Evolutionary conservation across 2,113 vertebrate species (phyloP).

Genomic region (Camelus dromedarius): DNA sequence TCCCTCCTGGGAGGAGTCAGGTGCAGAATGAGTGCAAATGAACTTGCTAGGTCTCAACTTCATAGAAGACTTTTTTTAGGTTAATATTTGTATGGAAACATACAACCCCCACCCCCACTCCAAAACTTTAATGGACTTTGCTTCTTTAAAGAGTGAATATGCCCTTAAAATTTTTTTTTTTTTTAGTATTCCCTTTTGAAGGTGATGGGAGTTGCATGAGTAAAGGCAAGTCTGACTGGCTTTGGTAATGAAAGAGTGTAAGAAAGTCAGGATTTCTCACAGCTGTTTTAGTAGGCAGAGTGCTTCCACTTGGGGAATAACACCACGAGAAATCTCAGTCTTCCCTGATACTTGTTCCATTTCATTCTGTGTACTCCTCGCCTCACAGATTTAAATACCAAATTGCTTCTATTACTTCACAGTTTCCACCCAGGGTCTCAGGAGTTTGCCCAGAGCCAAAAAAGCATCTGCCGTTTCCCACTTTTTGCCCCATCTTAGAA

Average conservation of each 20-base stretch:
- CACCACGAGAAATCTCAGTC: conserved; percentile 63
- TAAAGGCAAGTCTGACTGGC: conserved; percentile 46
- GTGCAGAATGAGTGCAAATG: background rate
- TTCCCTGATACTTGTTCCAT: conserved; percentile 65
- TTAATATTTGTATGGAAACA: conserved; percentile 52
- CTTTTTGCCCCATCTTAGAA: conserved; percentile 52
- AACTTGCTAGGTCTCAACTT: background rate
- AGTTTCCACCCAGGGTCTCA: conserved; percentile 67
- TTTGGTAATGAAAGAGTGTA: conserved; percentile 51
- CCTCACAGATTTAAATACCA: conserved; percentile 61
- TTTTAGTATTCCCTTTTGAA: conserved; percentile 25
- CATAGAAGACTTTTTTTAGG: background rate
- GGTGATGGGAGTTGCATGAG: conserved; percentile 39
- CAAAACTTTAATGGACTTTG: background rate
- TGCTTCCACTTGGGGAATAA: conserved; percentile 57
- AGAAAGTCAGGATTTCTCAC: conserved; percentile 53
- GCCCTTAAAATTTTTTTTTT: background rate
- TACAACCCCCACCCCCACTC: background rate
- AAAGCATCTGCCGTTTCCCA: conserved; percentile 18
- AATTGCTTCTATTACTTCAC: conserved; percentile 71
- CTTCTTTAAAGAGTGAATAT: background rate
- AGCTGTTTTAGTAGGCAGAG: conserved; percentile 71
- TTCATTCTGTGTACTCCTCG: conserved; percentile 62
- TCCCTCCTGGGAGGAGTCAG: background rate
- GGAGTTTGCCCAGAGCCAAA: conserved; percentile 44